Evolutionary conservation across 1,140 invertebrate genomes (phyloP), one percentile per base, ranked within the genome.

Genomic region (Temnothorax curvispinosus): DNA sequence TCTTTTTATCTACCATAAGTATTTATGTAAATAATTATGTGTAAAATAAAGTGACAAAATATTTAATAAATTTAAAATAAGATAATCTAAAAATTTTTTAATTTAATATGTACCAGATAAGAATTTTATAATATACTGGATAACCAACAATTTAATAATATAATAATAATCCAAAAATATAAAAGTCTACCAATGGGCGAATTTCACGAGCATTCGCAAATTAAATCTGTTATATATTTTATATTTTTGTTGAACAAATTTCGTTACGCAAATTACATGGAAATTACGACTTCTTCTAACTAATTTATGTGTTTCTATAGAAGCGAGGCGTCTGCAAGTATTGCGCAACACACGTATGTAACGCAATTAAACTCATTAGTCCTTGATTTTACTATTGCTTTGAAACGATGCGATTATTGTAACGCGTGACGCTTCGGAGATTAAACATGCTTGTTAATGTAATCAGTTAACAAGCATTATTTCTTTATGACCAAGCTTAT

Each of bases 401-500:
- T 15, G 27, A 21, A 82, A 69, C 18, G 11, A 80, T 15, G 35
- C n/a, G 60, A 50, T 15, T 32, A 3, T 78, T 67, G 47, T 80
- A 80, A 52, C 18, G 4, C 38, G 44, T 69, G 47, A 35, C n/a
- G n/a, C 13, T 67, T 77, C 44, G n/a, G 21, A 21, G 2, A 72
- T 13, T 60, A 21, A 27, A 21, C 64, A 8, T 54, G 21, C 35
- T 58, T 21, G 35, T 60, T 67, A 87, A 71, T 44, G 52, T 32
- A 87, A 87, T 56, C 21, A 32, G 27, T 47, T 82, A 69, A 58
- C n/a, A 87, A 88, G 69, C 27, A 27, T 27, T 88, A 13, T 13
- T 13, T 18, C 32, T 52, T 54, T 2, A 52, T 7, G 9, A 54
- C 8, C 15, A 7, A 85, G 52, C 27, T 74, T 82, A 75, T 88